A percentile compares a stretch with the other conserved stretches of the same genome.
phyloP scores from a whole-genome alignment of 2,113 vertebrate species.

The Rhizomys pruinosus region DNA sequence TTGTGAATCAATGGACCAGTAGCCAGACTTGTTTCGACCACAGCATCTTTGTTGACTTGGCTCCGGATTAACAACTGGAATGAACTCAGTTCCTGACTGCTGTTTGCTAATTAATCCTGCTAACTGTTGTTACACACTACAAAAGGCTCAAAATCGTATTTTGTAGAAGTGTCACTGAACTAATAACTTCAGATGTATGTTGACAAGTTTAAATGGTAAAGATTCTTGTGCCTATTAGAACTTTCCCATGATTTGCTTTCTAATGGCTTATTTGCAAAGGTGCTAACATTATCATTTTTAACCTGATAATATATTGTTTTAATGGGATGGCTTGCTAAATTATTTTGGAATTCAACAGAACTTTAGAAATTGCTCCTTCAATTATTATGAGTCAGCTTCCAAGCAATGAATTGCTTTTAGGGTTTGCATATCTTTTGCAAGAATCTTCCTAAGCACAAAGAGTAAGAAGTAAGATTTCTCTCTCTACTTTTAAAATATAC shows the following conservation, averaged over 20 bases:
- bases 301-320: conserved; percentile 39
- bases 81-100: conserved; percentile 53
- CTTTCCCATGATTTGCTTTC: not conserved
- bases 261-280: conserved; percentile 46
- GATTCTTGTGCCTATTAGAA: conserved; percentile 18
- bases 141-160: conserved; percentile 60
- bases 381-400: conserved; percentile 49
- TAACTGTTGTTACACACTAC: conserved; percentile 65
- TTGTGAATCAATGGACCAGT: conserved; percentile 6
- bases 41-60: conserved; percentile 57
- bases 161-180: conserved; percentile 43
- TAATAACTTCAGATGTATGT: conserved; percentile 69
- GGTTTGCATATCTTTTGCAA: conserved; percentile 60
- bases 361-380: conserved; percentile 50
- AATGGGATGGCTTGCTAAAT: not conserved
- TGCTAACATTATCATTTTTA: conserved; percentile 16
- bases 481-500: not conserved
- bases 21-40: too few relatives aligned
- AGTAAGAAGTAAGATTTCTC: not conserved
- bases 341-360: conserved; percentile 54
- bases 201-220: conserved; percentile 61
- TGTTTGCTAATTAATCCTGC: conserved; percentile 55
- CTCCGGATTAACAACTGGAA: conserved; percentile 75
- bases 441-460: conserved; percentile 18
- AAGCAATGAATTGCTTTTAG: conserved; percentile 39